Conservation (phyloP, 2,888 invertebrate genomes). For the Cerastis rubricosa region DNA sequence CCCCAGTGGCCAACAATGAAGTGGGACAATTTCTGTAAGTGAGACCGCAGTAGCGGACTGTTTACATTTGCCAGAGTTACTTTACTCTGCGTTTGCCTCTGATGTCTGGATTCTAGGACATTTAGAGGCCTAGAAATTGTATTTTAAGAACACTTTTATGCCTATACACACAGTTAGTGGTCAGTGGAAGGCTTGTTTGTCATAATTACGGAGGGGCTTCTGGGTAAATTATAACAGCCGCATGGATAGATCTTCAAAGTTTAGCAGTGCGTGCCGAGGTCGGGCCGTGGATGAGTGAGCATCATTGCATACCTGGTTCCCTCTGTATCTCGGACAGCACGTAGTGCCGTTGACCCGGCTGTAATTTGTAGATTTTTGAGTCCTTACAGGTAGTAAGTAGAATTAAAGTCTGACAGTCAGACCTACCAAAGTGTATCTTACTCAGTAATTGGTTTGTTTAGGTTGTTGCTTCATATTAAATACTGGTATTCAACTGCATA, state of each 20-base stretch:
- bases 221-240: background rate
- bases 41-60: conserved; percentile 17
- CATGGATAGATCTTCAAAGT: background rate
- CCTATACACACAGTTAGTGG: background rate
- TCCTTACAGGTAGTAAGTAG: background rate
- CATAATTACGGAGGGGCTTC: background rate
- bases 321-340: background rate
- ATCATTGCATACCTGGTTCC: background rate
- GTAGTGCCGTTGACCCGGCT: background rate
- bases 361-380: background rate
- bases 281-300: background rate
- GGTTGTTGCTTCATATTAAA: background rate
- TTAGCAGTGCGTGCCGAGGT: background rate
- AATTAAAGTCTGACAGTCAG: background rate
- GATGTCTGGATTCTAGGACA: conserved; percentile 2
- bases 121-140: conserved; percentile 14
- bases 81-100: background rate
- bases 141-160: conserved; percentile 3
- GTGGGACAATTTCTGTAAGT: conserved; percentile 51
- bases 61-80: conserved; percentile 23
- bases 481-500: background rate
- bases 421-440: background rate
- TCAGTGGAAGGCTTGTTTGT: background rate
- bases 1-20: conserved; percentile 41
- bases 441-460: background rate